Evolutionary conservation across 2,888 invertebrate species (phyloP).

Genomic region (Dorcus parallelipipedus): DNA sequence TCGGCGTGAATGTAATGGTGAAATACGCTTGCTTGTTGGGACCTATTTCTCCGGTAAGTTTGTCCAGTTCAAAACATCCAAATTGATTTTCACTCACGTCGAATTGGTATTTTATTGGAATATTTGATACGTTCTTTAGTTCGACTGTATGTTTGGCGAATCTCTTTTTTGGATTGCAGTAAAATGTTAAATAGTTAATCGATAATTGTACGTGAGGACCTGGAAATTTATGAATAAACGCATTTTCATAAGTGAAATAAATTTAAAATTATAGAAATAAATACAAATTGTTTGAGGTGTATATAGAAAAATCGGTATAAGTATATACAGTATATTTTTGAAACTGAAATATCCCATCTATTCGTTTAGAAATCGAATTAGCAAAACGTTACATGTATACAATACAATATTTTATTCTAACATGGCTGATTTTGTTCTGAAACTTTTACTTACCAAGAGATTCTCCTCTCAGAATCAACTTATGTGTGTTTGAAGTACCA

Average conservation of each 20-base stretch:
- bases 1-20: slow-evolving; percentile 39
- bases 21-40: slow-evolving; percentile 35
- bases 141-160: slow-evolving; percentile 35
- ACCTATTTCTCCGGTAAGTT: slow-evolving; percentile 36
- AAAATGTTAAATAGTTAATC: slow-evolving; percentile 20
- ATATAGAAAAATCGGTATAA: too few species aligned
- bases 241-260: too few species aligned
- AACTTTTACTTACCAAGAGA: slow-evolving; percentile 34
- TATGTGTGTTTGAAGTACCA: slow-evolving; percentile 4
- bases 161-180: slow-evolving; percentile 11
- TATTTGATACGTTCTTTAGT: slow-evolving; percentile 39
- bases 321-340: too few species aligned
- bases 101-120: slow-evolving; percentile 41
- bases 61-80: slow-evolving; percentile 39
- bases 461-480: slow-evolving; percentile 36
- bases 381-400: too few species aligned
- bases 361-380: too few species aligned
- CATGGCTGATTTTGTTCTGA: too few species aligned
- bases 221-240: slow-evolving; percentile 6
- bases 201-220: slow-evolving; percentile 23
- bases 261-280: too few species aligned
- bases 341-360: too few species aligned
- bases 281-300: too few species aligned
- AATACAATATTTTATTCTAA: too few species aligned
- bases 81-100: slow-evolving; percentile 29